phyloP scores from a whole-genome alignment of 2,113 vertebrate genomes.

The Turnix velox region DNA sequence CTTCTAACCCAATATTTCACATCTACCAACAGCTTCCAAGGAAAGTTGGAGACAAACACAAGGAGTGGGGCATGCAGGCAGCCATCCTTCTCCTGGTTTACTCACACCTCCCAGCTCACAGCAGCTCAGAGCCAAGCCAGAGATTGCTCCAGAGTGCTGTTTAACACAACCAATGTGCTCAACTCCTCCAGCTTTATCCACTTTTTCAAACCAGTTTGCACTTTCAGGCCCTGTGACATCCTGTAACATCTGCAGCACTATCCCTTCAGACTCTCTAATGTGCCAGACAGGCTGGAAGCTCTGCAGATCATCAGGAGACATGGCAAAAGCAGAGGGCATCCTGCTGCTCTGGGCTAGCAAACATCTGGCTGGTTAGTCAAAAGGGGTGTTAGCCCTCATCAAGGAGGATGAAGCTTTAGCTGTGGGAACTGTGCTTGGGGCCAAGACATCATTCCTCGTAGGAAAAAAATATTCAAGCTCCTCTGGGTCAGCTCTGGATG shows the following conservation, averaged over 20 bases:
- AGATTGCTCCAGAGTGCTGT: neutral
- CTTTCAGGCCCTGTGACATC: neutral
- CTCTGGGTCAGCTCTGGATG: neutral
- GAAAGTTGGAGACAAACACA: neutral
- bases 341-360: neutral
- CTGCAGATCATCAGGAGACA: neutral
- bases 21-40: neutral
- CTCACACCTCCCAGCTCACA: neutral
- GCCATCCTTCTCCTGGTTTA: neutral
- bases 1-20: neutral
- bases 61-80: neutral
- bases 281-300: neutral
- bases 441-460: neutral
- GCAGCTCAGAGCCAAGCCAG: neutral
- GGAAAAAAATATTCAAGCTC: neutral
- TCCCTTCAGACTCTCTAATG: neutral
- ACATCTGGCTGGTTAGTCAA: neutral
- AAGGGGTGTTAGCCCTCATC: accelerated
- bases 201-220: neutral
- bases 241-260: neutral
- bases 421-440: neutral
- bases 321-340: neutral
- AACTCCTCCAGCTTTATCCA: neutral
- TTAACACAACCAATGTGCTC: neutral
- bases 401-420: neutral